Base-by-base conservation (phyloP, 2,888 invertebrate genomes). In the Cheilosia grossa region DNA sequence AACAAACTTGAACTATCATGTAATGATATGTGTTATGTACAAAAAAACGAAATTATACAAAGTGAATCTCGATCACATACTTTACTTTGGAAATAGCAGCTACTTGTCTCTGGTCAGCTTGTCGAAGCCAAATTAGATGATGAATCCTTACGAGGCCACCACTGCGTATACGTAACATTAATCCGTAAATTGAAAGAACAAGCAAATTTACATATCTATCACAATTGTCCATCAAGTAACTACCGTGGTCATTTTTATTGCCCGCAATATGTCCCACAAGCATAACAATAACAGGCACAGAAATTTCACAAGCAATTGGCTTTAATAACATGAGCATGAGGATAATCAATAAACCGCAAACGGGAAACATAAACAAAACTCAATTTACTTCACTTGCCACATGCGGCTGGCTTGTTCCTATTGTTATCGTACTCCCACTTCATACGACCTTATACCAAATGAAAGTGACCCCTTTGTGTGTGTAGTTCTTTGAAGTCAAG, bases 331-430 rank as follows among this genome's bases (percentile, higher is more conserved):
- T 61, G 42, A 67, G n/a, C 59, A 69, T 49, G 70, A 77, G 64
- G 66, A 82, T 64, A 82, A 77, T 77, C 82, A 72, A 82, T 82
- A 77, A 77, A 72, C 77, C 82, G 70, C 82, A 77, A 82, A 69
- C 51, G 44, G 58, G 33, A 69, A 64, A 59, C 70, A 77, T 77
- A 72, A 77, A 77, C 70, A 75, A 63, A 58, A 63, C 77, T 53
- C 51, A 70, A 69, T 64, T 77, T 58, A 63, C 67, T 67, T 75
- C 37, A 33, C 17, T n/a, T 63, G 33, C 44, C 7, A 13, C 33
- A 30, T 9, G 17, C 30, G 42, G 1, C 17, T 40, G 40, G 58
- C 44, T 24, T 40, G 67, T 58, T 21, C n/a, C 56, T 54, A 15
- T 51, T 47, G 72, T 33, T 33, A 78, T 72, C 56, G 5, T 56